Evolutionary conservation across 2,888 invertebrate species (phyloP), one percentile per base, ranked within the genome.

Genomic region (Spodoptera littoralis): DNA sequence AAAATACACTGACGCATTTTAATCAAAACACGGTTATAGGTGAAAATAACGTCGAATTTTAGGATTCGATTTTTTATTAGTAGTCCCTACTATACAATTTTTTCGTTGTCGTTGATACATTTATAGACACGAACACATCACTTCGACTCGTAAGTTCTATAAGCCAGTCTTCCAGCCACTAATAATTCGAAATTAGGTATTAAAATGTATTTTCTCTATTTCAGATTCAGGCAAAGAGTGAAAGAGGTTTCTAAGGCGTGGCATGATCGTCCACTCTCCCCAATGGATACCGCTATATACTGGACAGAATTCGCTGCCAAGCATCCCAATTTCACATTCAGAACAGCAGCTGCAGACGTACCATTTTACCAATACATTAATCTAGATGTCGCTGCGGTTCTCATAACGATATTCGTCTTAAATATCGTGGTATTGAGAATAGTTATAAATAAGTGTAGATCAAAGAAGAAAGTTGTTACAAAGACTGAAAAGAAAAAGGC

Each of bases 241-340:
- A 92, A 95, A 70, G 84, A 88, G 61, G 77, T 96, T 12, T 95
- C 96, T 8, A 90, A 85, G 59, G 90, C 95, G 6, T 96, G 96
- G 94, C 93, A 92, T 61, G 96, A 96, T 77, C 92, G 96, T 18
- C 96, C 96, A 0, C 82, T 95, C 81, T 87, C 95, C 1, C 94
- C 96, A 0, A 79, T 96, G 77, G 95, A 96, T 51, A 95, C 95
- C 0, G 96, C 96, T 2, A 84, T 96, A 11, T 96, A 94, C 83
- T 96, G 96, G 96, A 95, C 96, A 1, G 96, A 96, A 82, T 96
- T 95, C 79, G 95, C 95, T 0, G 95, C 96, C 8, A 90, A 93
- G 60, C 91, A 96, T 75, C 84, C 93, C 9, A 95, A 96, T 65
- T 84, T 89, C 41, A 89, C 86, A 1, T 91, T 95, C 81, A 90